A percentile compares a stretch with the other conserved stretches of the same genome.
Conservation (phyloP, 2,797 vertebrate species). For the Moxostoma hubbsi region DNA sequence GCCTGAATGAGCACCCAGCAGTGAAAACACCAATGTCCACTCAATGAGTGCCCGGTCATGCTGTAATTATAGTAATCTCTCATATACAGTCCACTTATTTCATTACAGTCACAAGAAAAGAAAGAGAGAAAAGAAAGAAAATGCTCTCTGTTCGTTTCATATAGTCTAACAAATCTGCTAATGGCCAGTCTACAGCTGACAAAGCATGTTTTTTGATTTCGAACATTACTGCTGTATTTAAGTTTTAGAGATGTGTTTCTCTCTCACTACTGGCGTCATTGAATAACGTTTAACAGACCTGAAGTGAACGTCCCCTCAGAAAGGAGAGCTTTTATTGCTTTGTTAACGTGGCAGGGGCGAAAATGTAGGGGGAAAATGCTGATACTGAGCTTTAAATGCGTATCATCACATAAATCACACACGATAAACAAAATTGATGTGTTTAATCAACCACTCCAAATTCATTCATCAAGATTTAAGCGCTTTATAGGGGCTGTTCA, state of each 20-base stretch:
- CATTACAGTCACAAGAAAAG: constrained; percentile 62
- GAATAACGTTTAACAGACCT: constrained; percentile 21
- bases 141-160: no score
- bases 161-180: no score
- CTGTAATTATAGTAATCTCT: constrained; percentile 77
- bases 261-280: neutral
- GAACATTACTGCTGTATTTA: neutral
- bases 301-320: neutral
- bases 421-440: neutral
- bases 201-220: neutral
- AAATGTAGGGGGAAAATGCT: constrained; percentile 2
- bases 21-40: constrained; percentile 34
- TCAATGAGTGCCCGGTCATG: constrained; percentile 46
- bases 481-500: neutral
- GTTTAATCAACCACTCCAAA: neutral
- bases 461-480: neutral
- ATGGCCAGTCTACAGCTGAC: no score
- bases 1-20: neutral
- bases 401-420: constrained; percentile 4
- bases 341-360: constrained; percentile 44
- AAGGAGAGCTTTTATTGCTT: constrained; percentile 18
- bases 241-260: neutral
- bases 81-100: constrained; percentile 71
- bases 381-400: neutral
- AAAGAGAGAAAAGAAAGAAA: neutral